Conservation (phyloP, 2,797 vertebrate genomes). For the Rhinichthys osculus region DNA sequence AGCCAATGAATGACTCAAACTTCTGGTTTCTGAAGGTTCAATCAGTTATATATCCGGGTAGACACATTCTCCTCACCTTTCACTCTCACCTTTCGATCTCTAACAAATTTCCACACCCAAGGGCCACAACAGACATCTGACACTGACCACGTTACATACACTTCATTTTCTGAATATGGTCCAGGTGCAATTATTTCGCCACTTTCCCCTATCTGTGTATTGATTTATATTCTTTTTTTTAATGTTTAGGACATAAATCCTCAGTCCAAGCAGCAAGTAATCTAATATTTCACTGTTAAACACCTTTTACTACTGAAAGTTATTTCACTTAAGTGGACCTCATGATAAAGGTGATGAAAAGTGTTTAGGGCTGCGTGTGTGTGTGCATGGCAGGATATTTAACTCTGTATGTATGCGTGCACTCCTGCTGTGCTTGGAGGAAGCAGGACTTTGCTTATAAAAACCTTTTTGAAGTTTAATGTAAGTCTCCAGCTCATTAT, state of each 20-base stretch:
- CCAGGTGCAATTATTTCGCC: neutral
- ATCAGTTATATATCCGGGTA: slow-evolving; percentile 27
- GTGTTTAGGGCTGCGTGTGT: neutral
- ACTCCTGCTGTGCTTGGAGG: slow-evolving; percentile 25
- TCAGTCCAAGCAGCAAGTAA: neutral
- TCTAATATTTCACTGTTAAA: neutral
- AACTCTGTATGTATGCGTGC: slow-evolving; percentile 15
- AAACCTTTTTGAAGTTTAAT: slow-evolving; percentile 45
- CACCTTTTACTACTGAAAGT: neutral
- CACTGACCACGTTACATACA: neutral
- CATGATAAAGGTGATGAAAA: slow-evolving; percentile 9
- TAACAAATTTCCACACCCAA: slow-evolving; percentile 29
- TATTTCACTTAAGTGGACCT: neutral
- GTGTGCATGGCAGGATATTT: slow-evolving; percentile 23
- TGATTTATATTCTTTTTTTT: neutral
- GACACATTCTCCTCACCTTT: slow-evolving; percentile 21
- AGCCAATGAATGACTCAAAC: neutral
- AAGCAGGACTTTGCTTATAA: slow-evolving; percentile 37
- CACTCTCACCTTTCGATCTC: slow-evolving; percentile 13
- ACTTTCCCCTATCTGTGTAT: neutral
- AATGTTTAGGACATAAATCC: neutral
- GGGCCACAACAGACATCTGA: slow-evolving; percentile 3
- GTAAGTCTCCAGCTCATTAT: slow-evolving; percentile 21
- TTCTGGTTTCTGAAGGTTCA: slow-evolving; percentile 23
- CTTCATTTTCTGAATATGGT: neutral